Percentiles rank a stretch among this genome's conserved stretches.
Evolutionary conservation across 2,797 vertebrate species (phyloP).

Genomic region (Carcharodon carcharias): DNA sequence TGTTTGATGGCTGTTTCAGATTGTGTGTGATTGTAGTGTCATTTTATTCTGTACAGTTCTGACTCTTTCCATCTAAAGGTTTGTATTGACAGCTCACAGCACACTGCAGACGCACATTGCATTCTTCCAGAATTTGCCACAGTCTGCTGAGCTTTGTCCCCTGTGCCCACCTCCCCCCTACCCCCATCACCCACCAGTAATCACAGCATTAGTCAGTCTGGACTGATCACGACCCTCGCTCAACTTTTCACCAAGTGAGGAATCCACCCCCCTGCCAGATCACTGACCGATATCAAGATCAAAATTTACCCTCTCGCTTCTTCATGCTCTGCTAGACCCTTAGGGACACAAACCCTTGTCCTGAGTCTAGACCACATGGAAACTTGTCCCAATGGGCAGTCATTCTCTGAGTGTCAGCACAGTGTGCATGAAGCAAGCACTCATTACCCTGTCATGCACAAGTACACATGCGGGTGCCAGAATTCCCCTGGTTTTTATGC

Average conservation of each 20-base stretch:
- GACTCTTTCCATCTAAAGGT: neutral
- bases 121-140: neutral
- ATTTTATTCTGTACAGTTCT: neutral
- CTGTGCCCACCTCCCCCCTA: too few relatives aligned
- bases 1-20: too few relatives aligned
- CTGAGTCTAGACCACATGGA: neutral
- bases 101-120: neutral
- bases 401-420: neutral
- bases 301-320: neutral
- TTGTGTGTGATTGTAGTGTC: neutral
- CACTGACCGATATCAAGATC: neutral
- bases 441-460: neutral
- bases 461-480: neutral
- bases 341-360: neutral
- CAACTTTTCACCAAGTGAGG: neutral
- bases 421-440: neutral
- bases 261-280: neutral
- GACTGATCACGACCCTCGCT: neutral
- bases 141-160: neutral
- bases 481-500: neutral
- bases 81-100: neutral
- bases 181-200: neutral
- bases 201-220: neutral
- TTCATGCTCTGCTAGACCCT: neutral
- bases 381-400: neutral